Conservation (phyloP, 2,888 invertebrate genomes). For the Dyspetes luteomarginatus region DNA sequence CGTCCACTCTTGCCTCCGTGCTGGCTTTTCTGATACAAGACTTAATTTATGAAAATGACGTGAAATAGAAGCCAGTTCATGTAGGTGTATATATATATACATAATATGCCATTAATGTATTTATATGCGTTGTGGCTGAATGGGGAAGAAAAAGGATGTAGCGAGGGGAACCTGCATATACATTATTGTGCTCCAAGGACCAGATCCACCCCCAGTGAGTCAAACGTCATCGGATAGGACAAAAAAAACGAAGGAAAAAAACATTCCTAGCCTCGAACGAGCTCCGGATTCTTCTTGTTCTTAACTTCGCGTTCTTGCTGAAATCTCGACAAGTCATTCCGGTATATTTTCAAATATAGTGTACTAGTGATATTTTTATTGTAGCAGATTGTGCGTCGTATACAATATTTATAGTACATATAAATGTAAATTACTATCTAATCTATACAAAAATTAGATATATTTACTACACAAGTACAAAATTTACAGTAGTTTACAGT, state of each 20-base stretch:
- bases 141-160: not conserved
- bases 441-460: too few relatives aligned
- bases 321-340: not conserved
- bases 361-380: too few relatives aligned
- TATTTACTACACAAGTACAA: too few relatives aligned
- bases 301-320: not conserved
- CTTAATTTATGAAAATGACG: slow-evolving; percentile 79
- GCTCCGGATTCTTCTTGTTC: not conserved
- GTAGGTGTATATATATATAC: slow-evolving; percentile 23
- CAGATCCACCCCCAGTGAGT: slow-evolving; percentile 19
- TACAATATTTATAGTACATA: not conserved
- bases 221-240: slow-evolving; percentile 9
- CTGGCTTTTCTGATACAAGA: slow-evolving; percentile 72
- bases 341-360: not conserved
- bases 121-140: not conserved
- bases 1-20: slow-evolving; percentile 71
- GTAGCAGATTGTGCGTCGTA: too few relatives aligned
- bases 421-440: not conserved
- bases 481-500: too few relatives aligned
- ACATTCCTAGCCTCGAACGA: not conserved
- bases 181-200: slow-evolving; percentile 19
- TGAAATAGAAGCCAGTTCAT: slow-evolving; percentile 74
- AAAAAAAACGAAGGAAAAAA: not conserved
- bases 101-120: slow-evolving; percentile 3
- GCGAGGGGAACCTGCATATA: slow-evolving; percentile 3